Evolutionary conservation across 2,113 vertebrate genomes (phyloP).

Genomic region (Terrapene triunguis): DNA sequence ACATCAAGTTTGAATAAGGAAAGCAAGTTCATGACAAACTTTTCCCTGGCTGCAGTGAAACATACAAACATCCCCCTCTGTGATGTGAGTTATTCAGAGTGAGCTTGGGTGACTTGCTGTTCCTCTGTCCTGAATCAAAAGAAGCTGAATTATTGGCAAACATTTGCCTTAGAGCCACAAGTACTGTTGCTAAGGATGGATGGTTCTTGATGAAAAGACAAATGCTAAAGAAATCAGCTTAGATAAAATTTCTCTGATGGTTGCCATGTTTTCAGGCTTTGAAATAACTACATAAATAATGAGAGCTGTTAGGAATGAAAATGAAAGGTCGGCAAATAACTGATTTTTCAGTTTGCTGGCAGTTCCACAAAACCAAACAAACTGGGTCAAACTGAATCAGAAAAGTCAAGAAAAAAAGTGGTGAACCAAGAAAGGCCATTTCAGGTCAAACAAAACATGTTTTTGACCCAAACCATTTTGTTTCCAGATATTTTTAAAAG

Average conservation of each 20-base stretch:
- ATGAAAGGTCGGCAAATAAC: neutral
- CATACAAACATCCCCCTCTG: neutral
- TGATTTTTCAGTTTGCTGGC: neutral
- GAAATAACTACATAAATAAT: neutral
- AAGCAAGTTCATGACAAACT: neutral
- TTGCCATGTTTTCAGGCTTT: neutral
- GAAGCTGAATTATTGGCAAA: slow-evolving; percentile 46
- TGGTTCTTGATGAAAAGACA: neutral
- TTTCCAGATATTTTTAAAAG: neutral
- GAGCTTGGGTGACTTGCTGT: slow-evolving; percentile 29
- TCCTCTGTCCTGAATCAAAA: slow-evolving; percentile 49
- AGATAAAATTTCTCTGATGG: neutral
- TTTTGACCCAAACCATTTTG: neutral
- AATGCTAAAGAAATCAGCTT: neutral
- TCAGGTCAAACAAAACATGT: neutral
- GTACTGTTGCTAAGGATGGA: neutral
- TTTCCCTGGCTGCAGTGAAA: neutral
- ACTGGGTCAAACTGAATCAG: neutral
- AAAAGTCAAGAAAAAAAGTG: neutral
- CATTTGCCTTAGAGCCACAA: slow-evolving; percentile 50
- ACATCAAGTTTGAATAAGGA: neutral
- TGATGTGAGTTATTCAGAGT: neutral
- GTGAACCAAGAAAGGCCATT: neutral
- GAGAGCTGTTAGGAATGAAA: neutral
- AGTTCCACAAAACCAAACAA: neutral